Evolutionary conservation across 2,113 vertebrate species (phyloP).

Genomic region (Taxidea taxus): DNA sequence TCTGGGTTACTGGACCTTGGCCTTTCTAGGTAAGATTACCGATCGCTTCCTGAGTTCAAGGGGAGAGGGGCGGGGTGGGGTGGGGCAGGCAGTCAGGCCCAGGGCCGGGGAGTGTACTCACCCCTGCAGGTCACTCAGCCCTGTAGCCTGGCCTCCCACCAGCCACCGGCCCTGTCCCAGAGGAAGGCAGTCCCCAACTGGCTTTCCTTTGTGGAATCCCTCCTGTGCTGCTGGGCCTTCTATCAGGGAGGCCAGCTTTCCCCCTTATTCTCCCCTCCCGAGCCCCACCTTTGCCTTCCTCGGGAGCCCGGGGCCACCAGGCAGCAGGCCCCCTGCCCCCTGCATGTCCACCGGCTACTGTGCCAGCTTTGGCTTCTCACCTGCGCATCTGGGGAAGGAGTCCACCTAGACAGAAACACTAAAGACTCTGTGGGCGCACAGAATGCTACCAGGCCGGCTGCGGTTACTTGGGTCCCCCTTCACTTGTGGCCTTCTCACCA

Average conservation of each 20-base stretch:
- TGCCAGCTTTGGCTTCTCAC: not conserved
- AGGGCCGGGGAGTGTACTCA: not conserved
- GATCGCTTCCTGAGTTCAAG: not conserved
- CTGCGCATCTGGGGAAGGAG: not conserved
- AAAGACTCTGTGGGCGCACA: not conserved
- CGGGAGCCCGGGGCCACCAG: not conserved
- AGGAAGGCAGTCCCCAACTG: not conserved
- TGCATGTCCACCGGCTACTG: too few species aligned
- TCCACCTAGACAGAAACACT: not conserved
- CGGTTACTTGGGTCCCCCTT: rapidly evolving
- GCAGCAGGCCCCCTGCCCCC: not conserved
- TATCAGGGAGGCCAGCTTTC: not conserved
- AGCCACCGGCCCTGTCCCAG: not conserved
- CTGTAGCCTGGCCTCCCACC: not conserved
- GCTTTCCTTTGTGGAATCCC: not conserved
- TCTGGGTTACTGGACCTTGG: not conserved
- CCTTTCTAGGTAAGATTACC: not conserved
- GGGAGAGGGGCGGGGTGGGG: rapidly evolving
- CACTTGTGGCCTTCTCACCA: not conserved
- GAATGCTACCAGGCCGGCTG: rapidly evolving
- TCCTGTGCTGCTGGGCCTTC: not conserved
- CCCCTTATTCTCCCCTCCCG: not conserved
- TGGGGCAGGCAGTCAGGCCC: not conserved
- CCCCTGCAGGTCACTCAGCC: not conserved
- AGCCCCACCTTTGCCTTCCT: not conserved